phyloP scores from a whole-genome alignment of 2,888 invertebrate genomes.

The Tolmerus cingulatus region DNA sequence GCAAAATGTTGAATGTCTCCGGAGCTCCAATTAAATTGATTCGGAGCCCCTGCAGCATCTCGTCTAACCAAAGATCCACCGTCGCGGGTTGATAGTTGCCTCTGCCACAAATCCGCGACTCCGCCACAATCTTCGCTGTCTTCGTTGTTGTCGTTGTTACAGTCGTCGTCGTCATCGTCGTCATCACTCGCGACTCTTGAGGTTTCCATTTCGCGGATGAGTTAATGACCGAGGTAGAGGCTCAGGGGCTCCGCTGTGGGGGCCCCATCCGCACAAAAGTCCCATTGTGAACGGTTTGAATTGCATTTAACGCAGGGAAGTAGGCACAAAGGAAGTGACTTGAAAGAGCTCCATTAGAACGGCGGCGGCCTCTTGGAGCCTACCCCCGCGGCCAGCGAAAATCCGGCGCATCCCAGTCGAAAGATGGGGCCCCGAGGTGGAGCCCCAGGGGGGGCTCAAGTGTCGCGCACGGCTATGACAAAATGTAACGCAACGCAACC shows the following conservation, averaged over 20 bases:
- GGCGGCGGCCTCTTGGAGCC: neutral
- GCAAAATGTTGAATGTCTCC: neutral
- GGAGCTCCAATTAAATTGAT: neutral
- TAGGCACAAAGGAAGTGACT: neutral
- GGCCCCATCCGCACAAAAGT: neutral
- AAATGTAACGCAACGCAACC: neutral
- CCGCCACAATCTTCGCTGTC: neutral
- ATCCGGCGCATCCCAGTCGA: neutral
- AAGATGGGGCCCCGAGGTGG: no score
- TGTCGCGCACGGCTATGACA: neutral
- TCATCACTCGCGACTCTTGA: neutral
- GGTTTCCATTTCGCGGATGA: conserved; percentile 23
- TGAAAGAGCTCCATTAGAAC: neutral
- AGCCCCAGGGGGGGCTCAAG: neutral
- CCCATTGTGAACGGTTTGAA: neutral
- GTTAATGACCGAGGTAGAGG: conserved; percentile 1
- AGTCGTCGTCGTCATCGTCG: neutral
- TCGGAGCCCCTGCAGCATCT: neutral
- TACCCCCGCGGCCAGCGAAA: neutral
- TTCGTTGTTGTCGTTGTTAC: neutral
- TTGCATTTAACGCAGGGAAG: neutral
- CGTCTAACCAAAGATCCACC: neutral
- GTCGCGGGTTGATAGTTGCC: neutral
- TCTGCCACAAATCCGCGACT: neutral
- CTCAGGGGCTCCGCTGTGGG: neutral